Evolutionary conservation across 2,113 vertebrate genomes (phyloP).

Genomic region (Phyllopteryx taeniolatus): DNA sequence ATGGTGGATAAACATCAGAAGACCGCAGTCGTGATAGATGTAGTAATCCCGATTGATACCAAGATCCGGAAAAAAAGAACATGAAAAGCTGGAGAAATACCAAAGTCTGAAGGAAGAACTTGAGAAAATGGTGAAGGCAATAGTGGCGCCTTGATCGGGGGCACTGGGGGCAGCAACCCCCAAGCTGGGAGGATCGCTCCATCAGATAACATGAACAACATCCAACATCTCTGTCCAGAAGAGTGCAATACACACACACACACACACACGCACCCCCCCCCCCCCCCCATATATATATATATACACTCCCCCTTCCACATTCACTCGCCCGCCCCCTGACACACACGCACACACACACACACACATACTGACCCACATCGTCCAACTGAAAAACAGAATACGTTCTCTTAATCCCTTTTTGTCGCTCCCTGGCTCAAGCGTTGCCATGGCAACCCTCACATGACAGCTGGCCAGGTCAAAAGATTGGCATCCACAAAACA

Average conservation of each 20-base stretch:
- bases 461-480: slow-evolving; percentile 39
- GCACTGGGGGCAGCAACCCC: not conserved
- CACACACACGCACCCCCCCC: too few relatives aligned
- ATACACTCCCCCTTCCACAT: too few relatives aligned
- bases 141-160: not conserved
- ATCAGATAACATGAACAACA: not conserved
- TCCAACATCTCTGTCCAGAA: not conserved
- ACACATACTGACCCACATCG: slow-evolving; percentile 8
- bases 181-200: not conserved
- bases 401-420: slow-evolving; percentile 16
- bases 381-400: slow-evolving; percentile 29
- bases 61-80: not conserved
- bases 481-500: not conserved
- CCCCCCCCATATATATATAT: too few relatives aligned
- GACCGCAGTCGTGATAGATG: too few relatives aligned
- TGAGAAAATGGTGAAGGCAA: not conserved
- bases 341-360: not conserved
- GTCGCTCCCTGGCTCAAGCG: not conserved
- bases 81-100: not conserved
- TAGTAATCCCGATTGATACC: too few relatives aligned
- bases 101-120: not conserved
- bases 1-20: too few relatives aligned
- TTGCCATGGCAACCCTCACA: slow-evolving; percentile 35
- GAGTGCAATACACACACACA: not conserved
- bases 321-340: too few relatives aligned